phyloP scores from a whole-genome alignment of 1,140 invertebrate genomes.

The Euura lappo region DNA sequence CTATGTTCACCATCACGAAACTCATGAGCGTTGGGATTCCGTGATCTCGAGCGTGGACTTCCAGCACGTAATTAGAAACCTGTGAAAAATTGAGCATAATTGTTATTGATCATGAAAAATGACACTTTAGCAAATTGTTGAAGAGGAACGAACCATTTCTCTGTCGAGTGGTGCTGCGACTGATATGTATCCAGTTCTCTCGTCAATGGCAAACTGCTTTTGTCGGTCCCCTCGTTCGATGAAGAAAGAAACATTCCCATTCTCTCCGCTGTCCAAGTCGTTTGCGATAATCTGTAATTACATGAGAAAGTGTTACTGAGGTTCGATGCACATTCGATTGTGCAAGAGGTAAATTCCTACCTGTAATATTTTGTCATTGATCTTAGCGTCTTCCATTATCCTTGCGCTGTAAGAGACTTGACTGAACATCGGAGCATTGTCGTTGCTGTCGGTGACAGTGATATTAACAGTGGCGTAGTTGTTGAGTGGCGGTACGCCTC shows the following conservation, averaged over 20 bases:
- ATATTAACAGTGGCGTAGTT: constrained; percentile 90
- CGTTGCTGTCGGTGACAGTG: constrained; percentile 86
- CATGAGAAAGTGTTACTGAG: constrained; percentile 15
- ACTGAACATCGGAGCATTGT: constrained; percentile 85
- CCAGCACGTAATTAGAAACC: constrained; percentile 75
- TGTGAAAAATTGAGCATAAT: constrained; percentile 33
- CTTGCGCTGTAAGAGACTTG: constrained; percentile 80
- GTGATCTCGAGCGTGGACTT: constrained; percentile 81
- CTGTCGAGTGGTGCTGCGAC: constrained; percentile 81
- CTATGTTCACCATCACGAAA: constrained; percentile 78
- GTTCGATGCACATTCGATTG: background rate
- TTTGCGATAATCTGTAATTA: constrained; percentile 69
- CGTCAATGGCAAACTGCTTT: constrained; percentile 81
- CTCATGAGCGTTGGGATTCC: constrained; percentile 78
- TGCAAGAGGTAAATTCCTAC: constrained; percentile 51
- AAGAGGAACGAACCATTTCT: constrained; percentile 68
- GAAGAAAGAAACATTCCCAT: constrained; percentile 79
- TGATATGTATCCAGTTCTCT: constrained; percentile 78
- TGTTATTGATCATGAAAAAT: background rate
- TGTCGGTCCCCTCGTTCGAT: constrained; percentile 80
- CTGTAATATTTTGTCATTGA: constrained; percentile 75
- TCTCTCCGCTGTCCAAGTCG: constrained; percentile 82
- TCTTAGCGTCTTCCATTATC: constrained; percentile 78
- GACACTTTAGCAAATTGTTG: background rate
- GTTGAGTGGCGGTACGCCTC: constrained; percentile 82